phyloP scores from a whole-genome alignment of 2,113 vertebrate genomes.

The Patagioenas fasciata region DNA sequence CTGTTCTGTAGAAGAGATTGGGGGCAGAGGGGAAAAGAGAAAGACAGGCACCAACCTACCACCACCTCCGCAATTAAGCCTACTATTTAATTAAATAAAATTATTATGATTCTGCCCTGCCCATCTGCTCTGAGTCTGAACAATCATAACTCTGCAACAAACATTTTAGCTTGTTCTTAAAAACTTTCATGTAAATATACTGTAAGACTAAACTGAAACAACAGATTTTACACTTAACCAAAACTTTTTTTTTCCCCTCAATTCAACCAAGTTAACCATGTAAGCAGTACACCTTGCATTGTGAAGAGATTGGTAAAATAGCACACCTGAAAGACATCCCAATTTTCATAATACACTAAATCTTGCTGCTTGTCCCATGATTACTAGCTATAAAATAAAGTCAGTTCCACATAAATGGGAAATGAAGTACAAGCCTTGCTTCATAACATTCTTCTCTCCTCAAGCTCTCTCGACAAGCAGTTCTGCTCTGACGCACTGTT shows the following conservation, averaged over 20 bases:
- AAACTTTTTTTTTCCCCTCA: neutral
- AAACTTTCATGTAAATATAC: slow-evolving; percentile 59
- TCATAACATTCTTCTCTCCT: slow-evolving; percentile 40
- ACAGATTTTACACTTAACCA: slow-evolving; percentile 38
- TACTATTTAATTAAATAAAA: slow-evolving; percentile 61
- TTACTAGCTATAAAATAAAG: slow-evolving; percentile 52
- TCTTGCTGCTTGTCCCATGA: neutral
- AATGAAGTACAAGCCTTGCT: slow-evolving; percentile 56
- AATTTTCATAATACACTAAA: neutral
- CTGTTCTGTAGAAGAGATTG: neutral
- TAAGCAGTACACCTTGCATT: slow-evolving; percentile 17
- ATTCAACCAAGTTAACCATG: neutral
- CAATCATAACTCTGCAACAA: slow-evolving; percentile 80
- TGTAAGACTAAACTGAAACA: slow-evolving; percentile 62
- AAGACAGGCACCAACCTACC: slow-evolving; percentile 82
- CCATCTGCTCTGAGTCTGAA: slow-evolving; percentile 90
- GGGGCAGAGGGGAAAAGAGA: slow-evolving; percentile 11
- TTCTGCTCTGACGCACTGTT: slow-evolving; percentile 1
- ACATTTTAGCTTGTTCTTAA: slow-evolving; percentile 77
- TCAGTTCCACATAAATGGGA: slow-evolving; percentile 42
- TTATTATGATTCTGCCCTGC: slow-evolving; percentile 81
- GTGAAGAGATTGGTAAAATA: neutral
- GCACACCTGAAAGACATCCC: neutral
- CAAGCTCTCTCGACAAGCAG: slow-evolving; percentile 71
- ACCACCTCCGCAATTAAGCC: slow-evolving; percentile 80